phyloP scores from a whole-genome alignment of 2,888 invertebrate species.

The Chaitophorus viminalis region DNA sequence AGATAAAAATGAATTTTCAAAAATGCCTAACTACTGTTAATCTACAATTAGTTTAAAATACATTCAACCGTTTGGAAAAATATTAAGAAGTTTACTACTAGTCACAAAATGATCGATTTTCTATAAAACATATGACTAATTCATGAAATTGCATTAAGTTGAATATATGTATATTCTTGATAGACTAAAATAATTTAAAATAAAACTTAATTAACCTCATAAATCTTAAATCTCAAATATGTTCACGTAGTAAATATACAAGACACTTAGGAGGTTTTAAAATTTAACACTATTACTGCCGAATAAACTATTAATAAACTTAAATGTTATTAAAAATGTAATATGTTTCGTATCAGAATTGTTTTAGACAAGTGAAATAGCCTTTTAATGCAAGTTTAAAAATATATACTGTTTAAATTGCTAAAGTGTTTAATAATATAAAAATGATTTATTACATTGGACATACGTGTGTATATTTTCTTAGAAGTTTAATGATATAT shows the following conservation, averaged over 20 bases:
- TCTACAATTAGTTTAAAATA: too few relatives aligned
- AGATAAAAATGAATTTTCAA: too few relatives aligned
- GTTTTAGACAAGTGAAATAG: constrained; percentile 7
- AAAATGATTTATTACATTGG: constrained; percentile 13
- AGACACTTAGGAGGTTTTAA: neutral
- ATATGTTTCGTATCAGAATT: neutral
- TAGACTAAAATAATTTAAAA: neutral
- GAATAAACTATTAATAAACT: neutral
- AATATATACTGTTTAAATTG: constrained; percentile 13
- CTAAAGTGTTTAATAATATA: constrained; percentile 5
- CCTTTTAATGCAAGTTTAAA: neutral
- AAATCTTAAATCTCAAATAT: neutral
- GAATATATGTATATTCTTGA: too few relatives aligned
- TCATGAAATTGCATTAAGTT: too few relatives aligned
- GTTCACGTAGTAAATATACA: neutral
- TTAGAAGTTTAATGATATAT: constrained; percentile 14
- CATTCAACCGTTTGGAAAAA: too few relatives aligned
- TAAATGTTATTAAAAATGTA: neutral
- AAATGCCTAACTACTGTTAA: too few relatives aligned
- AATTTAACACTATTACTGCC: neutral
- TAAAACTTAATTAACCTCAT: neutral
- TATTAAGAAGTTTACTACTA: too few relatives aligned
- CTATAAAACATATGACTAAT: too few relatives aligned
- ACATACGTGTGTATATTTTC: neutral
- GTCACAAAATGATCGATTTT: too few relatives aligned